These are phyloP conservation scores for Hemitrygon akajei DNA, from an alignment of 2,797 vertebrate genomes.

Conservation along the genomic window DNA sequence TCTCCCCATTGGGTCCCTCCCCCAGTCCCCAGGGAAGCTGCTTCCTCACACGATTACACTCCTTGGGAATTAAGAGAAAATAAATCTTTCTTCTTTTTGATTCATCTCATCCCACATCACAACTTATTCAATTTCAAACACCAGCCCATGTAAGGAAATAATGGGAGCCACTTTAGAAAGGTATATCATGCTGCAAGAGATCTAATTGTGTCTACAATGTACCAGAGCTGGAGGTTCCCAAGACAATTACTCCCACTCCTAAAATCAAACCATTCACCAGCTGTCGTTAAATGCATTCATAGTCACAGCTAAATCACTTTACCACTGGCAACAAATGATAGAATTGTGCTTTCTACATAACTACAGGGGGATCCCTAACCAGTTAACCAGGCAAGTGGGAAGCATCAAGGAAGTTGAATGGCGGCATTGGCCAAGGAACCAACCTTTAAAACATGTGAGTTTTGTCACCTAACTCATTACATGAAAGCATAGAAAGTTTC, in stretches of 20 bases:
- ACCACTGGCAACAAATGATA: neutral
- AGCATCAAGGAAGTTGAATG: neutral
- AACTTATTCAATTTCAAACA: neutral
- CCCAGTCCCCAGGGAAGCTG: no score
- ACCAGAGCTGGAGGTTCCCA: neutral
- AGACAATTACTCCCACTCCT: neutral
- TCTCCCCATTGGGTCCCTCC: no score
- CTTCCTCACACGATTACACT: neutral
- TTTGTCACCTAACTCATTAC: slow-evolving; percentile 7
- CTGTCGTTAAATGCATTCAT: neutral
- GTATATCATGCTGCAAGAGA: neutral
- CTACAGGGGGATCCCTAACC: neutral
- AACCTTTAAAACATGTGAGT: neutral
- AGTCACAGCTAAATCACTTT: neutral
- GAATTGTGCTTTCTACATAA: neutral
- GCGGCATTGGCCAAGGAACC: neutral
- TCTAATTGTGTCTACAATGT: neutral
- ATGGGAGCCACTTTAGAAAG: neutral
- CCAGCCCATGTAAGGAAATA: neutral
- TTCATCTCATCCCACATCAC: neutral
- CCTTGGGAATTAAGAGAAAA: neutral
- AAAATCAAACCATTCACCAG: neutral
- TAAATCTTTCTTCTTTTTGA: neutral
- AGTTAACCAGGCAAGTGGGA: neutral
- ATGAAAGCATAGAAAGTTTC: neutral